These are phyloP conservation scores for Fregetta grallaria DNA, from an alignment of 2,113 vertebrate species.

Conservation along the genomic window DNA sequence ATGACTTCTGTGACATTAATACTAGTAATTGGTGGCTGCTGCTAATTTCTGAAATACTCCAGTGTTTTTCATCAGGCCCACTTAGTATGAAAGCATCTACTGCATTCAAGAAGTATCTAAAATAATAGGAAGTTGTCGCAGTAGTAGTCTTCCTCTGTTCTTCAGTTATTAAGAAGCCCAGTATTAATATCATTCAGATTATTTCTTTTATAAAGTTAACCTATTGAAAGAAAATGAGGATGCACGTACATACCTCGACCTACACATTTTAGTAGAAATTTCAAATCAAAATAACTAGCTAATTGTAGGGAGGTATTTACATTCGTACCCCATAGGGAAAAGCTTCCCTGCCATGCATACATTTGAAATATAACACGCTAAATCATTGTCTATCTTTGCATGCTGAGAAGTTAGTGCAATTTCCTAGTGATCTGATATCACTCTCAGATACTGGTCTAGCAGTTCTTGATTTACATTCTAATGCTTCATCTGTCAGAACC, in stretches of 20 bases:
- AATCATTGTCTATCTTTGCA: not conserved
- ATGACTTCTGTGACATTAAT: constrained; percentile 1
- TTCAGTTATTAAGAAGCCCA: not conserved
- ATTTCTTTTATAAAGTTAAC: not conserved
- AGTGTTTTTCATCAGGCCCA: not conserved
- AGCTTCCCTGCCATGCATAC: not conserved
- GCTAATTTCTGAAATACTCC: not conserved
- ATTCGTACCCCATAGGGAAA: not conserved
- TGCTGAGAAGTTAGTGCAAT: not conserved
- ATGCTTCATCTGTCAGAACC: not conserved
- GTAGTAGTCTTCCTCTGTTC: not conserved
- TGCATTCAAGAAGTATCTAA: not conserved
- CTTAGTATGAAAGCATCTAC: not conserved
- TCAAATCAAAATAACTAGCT: not conserved
- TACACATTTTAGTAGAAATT: not conserved
- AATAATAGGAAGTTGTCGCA: not conserved
- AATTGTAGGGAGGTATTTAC: not conserved
- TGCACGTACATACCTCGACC: not conserved
- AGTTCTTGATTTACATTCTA: constrained; percentile 14
- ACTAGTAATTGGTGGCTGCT: not conserved
- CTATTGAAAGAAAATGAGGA: not conserved
- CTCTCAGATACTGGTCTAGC: not conserved
- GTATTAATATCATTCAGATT: not conserved
- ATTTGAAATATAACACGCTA: not conserved
- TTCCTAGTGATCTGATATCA: not conserved